These are phyloP conservation scores for Ophion ventricosus DNA, from an alignment of 2,888 invertebrate species.

Conservation along the genomic window DNA sequence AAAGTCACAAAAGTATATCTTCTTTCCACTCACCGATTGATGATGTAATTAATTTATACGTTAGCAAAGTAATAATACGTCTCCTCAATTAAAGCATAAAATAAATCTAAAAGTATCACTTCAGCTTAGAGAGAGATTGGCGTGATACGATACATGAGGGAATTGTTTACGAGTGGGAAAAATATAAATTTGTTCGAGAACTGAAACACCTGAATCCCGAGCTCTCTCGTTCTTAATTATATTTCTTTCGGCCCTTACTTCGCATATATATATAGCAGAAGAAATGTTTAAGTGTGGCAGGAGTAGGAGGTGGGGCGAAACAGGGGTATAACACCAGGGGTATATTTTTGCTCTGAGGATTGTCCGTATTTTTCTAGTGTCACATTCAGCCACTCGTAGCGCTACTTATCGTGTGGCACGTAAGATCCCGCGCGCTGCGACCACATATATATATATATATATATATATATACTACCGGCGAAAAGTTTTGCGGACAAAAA, in stretches of 20 bases:
- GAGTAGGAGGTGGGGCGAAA: background rate
- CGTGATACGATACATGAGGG: slow-evolving; percentile 23
- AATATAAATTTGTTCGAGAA: slow-evolving; percentile 64
- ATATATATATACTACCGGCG: too few relatives aligned
- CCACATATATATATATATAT: too few relatives aligned
- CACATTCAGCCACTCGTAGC: too few relatives aligned
- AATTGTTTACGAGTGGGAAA: slow-evolving; percentile 22
- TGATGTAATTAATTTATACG: slow-evolving; percentile 67
- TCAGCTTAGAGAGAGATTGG: slow-evolving; percentile 22
- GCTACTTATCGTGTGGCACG: too few relatives aligned
- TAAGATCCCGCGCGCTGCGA: too few relatives aligned
- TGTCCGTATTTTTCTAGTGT: too few relatives aligned
- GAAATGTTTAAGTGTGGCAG: slow-evolving; percentile 27
- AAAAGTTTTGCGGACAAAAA: too few relatives aligned
- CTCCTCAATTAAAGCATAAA: slow-evolving; percentile 46
- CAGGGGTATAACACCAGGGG: too few relatives aligned
- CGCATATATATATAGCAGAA: slow-evolving; percentile 7
- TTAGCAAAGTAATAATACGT: slow-evolving; percentile 41
- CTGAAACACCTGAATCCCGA: slow-evolving; percentile 76
- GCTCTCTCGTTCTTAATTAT: slow-evolving; percentile 65
- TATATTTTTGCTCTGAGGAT: too few relatives aligned
- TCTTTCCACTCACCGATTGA: slow-evolving; percentile 61
- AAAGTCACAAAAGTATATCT: background rate
- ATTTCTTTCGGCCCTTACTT: background rate
- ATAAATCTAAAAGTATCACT: slow-evolving; percentile 10